phyloP scores from a whole-genome alignment of 2,113 vertebrate species.

The Onychostruthus taczanowskii region DNA sequence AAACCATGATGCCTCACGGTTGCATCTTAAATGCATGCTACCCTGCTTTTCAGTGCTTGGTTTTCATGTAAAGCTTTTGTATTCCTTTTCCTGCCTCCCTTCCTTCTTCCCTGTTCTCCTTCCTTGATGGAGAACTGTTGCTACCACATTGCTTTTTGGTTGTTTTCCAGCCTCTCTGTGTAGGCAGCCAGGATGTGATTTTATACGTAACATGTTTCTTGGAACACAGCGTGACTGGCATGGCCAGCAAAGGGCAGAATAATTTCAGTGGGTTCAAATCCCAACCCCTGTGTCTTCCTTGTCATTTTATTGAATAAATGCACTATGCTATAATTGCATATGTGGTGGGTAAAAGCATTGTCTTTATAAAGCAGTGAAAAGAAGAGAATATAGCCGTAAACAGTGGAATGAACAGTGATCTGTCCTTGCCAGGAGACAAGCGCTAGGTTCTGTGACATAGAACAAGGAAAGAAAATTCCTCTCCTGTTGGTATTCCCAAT shows the following conservation, averaged over 20 bases:
- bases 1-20: fast-evolving
- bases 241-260: neutral
- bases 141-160: neutral
- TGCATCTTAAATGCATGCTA: neutral
- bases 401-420: neutral
- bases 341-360: neutral
- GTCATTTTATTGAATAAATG: neutral
- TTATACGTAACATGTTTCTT: neutral
- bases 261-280: neutral
- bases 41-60: neutral
- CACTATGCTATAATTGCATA: neutral
- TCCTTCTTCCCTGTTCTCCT: neutral
- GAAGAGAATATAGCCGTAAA: neutral
- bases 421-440: neutral
- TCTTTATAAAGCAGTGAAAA: neutral
- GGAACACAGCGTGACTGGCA: neutral
- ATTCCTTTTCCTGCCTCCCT: neutral
- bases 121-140: neutral
- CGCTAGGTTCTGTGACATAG: neutral
- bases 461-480: neutral
- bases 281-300: neutral
- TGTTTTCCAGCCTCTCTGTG: neutral
- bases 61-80: neutral
- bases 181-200: neutral
- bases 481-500: neutral